Percentiles rank a stretch among this genome's conserved stretches.
Conservation (phyloP, 2,888 invertebrate genomes). For the Eilema sororculum region DNA sequence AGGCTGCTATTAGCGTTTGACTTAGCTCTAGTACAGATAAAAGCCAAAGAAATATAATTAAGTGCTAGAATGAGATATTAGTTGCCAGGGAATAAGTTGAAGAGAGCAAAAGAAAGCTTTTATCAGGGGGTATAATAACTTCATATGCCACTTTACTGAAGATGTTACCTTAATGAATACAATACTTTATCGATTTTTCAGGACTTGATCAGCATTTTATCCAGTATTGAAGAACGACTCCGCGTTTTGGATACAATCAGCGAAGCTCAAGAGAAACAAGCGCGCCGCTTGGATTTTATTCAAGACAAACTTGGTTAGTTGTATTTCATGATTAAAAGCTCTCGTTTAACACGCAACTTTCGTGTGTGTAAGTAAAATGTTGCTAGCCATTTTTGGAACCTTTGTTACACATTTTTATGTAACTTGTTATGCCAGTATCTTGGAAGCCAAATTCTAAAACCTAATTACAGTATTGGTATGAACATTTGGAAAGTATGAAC, state of each 20-base stretch:
- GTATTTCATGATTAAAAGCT: background rate
- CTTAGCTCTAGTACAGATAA: conserved; percentile 30
- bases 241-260: conserved; percentile 77
- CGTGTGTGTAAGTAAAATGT: background rate
- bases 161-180: background rate
- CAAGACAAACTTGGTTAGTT: conserved; percentile 81
- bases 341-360: background rate
- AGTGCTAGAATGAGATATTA: background rate
- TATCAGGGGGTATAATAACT: background rate
- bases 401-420: background rate
- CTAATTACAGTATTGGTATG: too few species aligned
- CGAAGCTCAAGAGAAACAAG: conserved; percentile 76
- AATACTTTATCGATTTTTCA: conserved; percentile 42
- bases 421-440: background rate
- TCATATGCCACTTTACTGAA: background rate
- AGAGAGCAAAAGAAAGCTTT: background rate
- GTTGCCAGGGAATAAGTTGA: background rate
- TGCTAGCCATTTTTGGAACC: background rate
- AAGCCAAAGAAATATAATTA: conserved; percentile 30
- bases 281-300: conserved; percentile 79
- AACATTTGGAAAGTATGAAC: too few species aligned
- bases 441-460: background rate
- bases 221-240: conserved; percentile 79
- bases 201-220: conserved; percentile 74
- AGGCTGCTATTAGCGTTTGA: conserved; percentile 9